These are phyloP conservation scores for Salvelinus namaycush DNA, from an alignment of 2,113 vertebrate genomes.

Conservation along the genomic window DNA sequence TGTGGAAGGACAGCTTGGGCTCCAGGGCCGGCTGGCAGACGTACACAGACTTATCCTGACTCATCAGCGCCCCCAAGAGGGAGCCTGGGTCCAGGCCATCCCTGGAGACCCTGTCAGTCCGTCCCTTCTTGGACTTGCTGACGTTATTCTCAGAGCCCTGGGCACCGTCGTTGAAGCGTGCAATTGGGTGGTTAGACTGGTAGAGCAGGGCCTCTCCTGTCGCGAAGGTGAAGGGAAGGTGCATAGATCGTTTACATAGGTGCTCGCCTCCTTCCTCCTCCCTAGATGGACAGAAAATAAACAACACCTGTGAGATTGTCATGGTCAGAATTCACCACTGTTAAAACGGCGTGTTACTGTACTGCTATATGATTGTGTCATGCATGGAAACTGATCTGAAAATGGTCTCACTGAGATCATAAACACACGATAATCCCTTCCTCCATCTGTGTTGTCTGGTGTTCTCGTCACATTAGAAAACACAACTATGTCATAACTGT, in stretches of 20 bases:
- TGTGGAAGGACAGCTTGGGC: conserved; percentile 57
- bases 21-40: conserved; percentile 64
- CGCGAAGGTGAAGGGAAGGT: conserved; percentile 82
- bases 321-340: background rate
- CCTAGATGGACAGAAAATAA: conserved; percentile 57
- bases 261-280: conserved; percentile 84
- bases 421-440: background rate
- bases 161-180: conserved; percentile 54
- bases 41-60: conserved; percentile 68
- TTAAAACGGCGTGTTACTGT: background rate
- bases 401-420: background rate
- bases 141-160: conserved; percentile 60
- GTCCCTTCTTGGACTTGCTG: conserved; percentile 67
- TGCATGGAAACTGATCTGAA: background rate
- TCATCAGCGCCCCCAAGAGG: conserved; percentile 69
- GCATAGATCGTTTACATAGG: conserved; percentile 77
- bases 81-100: conserved; percentile 62
- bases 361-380: background rate
- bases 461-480: too few relatives aligned
- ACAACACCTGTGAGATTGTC: conserved; percentile 1
- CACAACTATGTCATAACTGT: too few relatives aligned
- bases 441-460: background rate
- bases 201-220: conserved; percentile 84
- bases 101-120: conserved; percentile 49
- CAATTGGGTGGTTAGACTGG: conserved; percentile 70